Evolutionary conservation across 2,797 vertebrate species (phyloP).

Genomic region (Pterois miles): DNA sequence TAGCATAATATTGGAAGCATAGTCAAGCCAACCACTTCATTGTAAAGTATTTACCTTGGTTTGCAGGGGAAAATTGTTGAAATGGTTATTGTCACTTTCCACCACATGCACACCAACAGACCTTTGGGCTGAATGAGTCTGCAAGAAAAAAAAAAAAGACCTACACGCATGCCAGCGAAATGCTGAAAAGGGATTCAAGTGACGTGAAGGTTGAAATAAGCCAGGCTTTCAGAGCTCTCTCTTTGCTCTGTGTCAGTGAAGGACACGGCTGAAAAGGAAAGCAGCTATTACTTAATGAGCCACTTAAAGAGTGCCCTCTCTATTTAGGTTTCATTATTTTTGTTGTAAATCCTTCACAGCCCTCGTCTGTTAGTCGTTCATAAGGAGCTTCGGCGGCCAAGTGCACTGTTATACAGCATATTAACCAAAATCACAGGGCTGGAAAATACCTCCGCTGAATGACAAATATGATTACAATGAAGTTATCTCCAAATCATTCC

Average conservation of each 20-base stretch:
- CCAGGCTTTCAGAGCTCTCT: constrained; percentile 58
- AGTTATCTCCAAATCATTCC: constrained; percentile 44
- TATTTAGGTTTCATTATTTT: constrained; percentile 80
- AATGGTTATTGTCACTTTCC: constrained; percentile 24
- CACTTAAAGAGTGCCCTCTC: constrained; percentile 75
- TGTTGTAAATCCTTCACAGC: constrained; percentile 76
- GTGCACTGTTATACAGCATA: constrained; percentile 44
- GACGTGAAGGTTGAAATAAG: constrained; percentile 63
- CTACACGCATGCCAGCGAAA: constrained; percentile 52
- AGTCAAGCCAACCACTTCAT: background rate
- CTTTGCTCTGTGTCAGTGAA: constrained; percentile 58
- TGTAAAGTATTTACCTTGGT: constrained; percentile 23
- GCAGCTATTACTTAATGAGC: constrained; percentile 79
- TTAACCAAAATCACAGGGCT: constrained; percentile 46
- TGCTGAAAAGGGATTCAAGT: constrained; percentile 61
- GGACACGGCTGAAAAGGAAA: constrained; percentile 73
- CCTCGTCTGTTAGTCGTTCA: constrained; percentile 53
- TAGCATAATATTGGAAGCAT: background rate
- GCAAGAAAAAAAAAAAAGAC: constrained; percentile 39
- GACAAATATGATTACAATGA: constrained; percentile 52
- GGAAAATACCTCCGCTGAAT: constrained; percentile 57
- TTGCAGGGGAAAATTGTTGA: constrained; percentile 27
- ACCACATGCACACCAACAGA: background rate
- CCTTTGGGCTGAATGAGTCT: constrained; percentile 40
- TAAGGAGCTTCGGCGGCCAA: constrained; percentile 34